Percentiles rank a stretch among this genome's conserved stretches.
Conservation (phyloP, 1,140 invertebrate species). For the Apis cerana region DNA sequence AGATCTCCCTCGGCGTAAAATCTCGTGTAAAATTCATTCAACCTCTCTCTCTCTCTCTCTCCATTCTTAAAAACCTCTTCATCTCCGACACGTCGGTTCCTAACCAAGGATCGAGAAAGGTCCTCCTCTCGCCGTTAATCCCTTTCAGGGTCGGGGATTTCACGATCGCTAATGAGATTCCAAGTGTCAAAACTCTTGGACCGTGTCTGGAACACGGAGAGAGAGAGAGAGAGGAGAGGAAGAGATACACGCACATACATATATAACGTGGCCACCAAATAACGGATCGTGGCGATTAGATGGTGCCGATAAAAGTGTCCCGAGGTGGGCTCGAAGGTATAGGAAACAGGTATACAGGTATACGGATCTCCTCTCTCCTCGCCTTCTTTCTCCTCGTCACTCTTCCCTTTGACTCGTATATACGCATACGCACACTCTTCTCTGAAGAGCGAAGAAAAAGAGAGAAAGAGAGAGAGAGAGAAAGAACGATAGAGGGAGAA, state of each 20-base stretch:
- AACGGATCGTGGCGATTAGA: constrained; percentile 80
- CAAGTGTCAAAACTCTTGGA: constrained; percentile 78
- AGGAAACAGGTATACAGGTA: constrained; percentile 53
- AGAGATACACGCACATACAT: background rate
- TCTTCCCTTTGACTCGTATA: background rate
- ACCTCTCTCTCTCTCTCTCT: too few relatives aligned
- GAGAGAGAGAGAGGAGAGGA: too few relatives aligned
- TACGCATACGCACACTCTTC: too few relatives aligned
- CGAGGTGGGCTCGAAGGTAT: constrained; percentile 42
- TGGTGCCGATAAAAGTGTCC: constrained; percentile 67
- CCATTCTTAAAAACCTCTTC: too few relatives aligned
- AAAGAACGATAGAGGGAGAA: background rate
- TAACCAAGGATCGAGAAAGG: background rate
- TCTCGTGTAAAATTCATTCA: constrained; percentile 1
- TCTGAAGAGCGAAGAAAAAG: background rate
- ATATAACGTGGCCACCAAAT: constrained; percentile 66
- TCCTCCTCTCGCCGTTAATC: constrained; percentile 52
- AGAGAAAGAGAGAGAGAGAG: constrained; percentile 21
- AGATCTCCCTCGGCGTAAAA: background rate
- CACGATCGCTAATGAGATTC: constrained; percentile 80
- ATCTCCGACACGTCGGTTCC: background rate
- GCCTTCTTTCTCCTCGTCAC: constrained; percentile 35
- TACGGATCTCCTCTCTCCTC: constrained; percentile 36
- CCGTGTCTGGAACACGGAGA: background rate
- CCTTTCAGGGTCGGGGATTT: constrained; percentile 64